Evolutionary conservation across 2,797 vertebrate species (phyloP), one percentile per base, ranked within the genome.

Genomic region (Melanogrammus aeglefinus): DNA sequence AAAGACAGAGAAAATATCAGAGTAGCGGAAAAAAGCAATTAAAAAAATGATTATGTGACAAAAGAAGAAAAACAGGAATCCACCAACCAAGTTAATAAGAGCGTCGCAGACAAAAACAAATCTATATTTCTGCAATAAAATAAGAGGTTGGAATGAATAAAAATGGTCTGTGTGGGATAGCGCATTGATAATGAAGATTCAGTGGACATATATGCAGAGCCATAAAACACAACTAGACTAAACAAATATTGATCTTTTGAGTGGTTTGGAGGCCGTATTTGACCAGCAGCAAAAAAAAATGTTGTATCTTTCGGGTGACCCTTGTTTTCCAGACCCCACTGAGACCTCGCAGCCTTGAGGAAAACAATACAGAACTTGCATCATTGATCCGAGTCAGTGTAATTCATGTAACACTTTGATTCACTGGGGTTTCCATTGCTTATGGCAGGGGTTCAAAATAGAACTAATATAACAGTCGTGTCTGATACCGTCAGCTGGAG

Each of bases 31-130:
- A 75, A 44, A 47, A 44, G 18, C 12, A 51, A 75, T 29, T 35
- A 31, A 63, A 75, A 69, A 69, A 69, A 63, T 57, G 51, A 57
- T 21, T 57, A 63, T 24, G 74, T 78, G 77, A 82, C 69, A 27
- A 72, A 76, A 75, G 29, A 79, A 83, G 73, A 74, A 82, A 81
- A 57, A 69, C 18, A 76, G 36, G 14, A 79, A 77, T 69, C 63
- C 9, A 76, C 27, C 74, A 31, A 77, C 51, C 18, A 73, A 29
- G 76, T 78, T 84, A 85, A 85, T 3, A 3, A 73, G 33, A 73
- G 36, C 21, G 70, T 44, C 18, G 51, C 71, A 85, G 84, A 85
- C 79, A 27, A 77, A 84, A 87, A 84, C 76, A 82, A 74, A 82
- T 81, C 79, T 69, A 29, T 69, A 16, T 41, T 77, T 75, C 35